Base-by-base conservation (phyloP, 2,797 vertebrate genomes). In the Tokudaia tokunoshimensis region DNA sequence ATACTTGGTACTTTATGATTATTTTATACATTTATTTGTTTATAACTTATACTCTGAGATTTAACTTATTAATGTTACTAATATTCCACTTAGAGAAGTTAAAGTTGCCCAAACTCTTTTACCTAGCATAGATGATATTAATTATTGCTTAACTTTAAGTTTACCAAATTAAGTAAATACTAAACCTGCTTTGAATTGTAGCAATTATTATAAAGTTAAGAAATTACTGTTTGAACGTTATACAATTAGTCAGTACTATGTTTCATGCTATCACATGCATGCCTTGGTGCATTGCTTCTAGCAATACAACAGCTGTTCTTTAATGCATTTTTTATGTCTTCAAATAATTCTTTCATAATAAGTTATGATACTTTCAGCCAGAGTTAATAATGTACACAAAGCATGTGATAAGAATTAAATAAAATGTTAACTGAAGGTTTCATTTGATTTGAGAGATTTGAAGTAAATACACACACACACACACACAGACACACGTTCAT, bases 271-370 rank as follows among this genome's bases (percentile, higher is more conserved):
- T 72, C 80, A 95, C 84, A 57, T 72, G 57, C 85, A 79, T 95
- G 82, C 81, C 95, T 94, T 96, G 80, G 94, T 96, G 76, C 81
- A 94, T 85, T 92, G 95, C 95, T 98, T 96, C 97, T 65, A 96
- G 95, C 91, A 86, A 86, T 91, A 89, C 2, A 96, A 89, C 96
- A 98, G 95, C 95, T 98, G 97, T 57, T 97, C 83, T 96, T 97
- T 98, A 97, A 97, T 97, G 94, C 80, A 96, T 94, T 94, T 96
- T 96, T 97, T 96, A 97, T 93, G 82, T 97, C 87, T 95, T 78
- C 75, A 94, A 97, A 92, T 93, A 95, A 96, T 97, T 97, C 86
- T 97, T 97, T 96, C 82, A 87, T 97, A 79, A 97, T 96, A 92
- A 98, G 97, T 98, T 97, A 96, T 81, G 57, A 19, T 41, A 92